Base-by-base conservation (phyloP, 2,113 vertebrate species). In the Anhinga rufa region DNA sequence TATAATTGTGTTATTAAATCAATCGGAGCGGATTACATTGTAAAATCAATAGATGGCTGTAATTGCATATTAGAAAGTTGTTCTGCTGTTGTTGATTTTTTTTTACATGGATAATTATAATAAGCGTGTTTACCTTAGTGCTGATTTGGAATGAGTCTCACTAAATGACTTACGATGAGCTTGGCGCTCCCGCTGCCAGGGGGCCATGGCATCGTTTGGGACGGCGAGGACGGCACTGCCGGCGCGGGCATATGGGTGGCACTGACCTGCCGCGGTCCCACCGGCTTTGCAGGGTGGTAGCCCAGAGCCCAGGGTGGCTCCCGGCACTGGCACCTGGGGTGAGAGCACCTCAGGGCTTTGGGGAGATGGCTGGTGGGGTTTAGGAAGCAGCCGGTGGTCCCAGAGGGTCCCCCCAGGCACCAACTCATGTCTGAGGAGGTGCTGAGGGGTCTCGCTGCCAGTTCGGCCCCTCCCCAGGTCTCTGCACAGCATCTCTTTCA, bases 31-130 rank as follows among this genome's bases (percentile, higher is more conserved):
- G 98, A 99, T 99, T 99, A 98, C 98, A 98, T 96, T 98, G 98
- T 98, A 98, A 98, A 99, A 99, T 99, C 99, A 98, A 99, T 99
- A 98, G 93, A 97, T 96, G 96, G 95, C 97, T 97, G 98, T 99
- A 99, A 99, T 99, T 99, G 99, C 98, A 98, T 99, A 99, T 99
- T 99, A 99, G 98, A 98, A 98, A 98, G 96, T 98, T 99, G 98
- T 97, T 98, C 97, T 97, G 94, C 97, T 97, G 92, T 97, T 97
- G 97, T 97, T 98, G 97, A 91, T 94, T 96, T 97, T 96, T 98
- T 99, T 99, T 98, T 97, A 98, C 98, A 98, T 98, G 98, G 99
- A 98, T 99, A 99, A 99, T 99, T 98, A 98, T 99, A 99, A 99
- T 99, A 99, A 98, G 98, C 97, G 83, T 98, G 98, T 99, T 99